Base-by-base conservation (phyloP, 2,888 invertebrate species). In the Villa cingulata region DNA sequence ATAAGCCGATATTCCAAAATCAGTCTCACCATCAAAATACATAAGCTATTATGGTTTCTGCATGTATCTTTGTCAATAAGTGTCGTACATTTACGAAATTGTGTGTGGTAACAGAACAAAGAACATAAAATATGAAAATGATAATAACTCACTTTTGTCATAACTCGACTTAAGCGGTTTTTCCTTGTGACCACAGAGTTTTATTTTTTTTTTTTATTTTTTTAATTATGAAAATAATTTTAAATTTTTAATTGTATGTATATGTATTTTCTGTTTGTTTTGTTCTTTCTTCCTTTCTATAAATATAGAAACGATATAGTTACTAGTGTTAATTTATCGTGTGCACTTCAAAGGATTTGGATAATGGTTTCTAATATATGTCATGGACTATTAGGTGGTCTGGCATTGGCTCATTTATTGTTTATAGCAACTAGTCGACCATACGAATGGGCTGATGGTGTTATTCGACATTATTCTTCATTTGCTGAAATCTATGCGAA, bases 321-420 rank as follows among this genome's bases (percentile, higher is more conserved):
- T 45, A 63, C 60, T 49, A 67, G 59, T 48, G 64, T 68, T 34
- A 64, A 67, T 58, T 55, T 70, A 52, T 67, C 70, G 50, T 69
- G 68, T 59, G 59, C 64, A 45, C 63, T 71, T 52, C 76, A 76
- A 65, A 71, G 71, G 61, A 66, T 69, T 58, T 76, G 75, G 74
- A 65, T 73, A 57, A 68, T 73, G 54, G 59, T 75, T 49, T 71
- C 74, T 37, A 72, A 70, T 45, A 67, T 76, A 42, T 75, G 74
- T 57, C 75, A 76, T 59, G 76, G 76, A 45, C 60, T 76, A 51
- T 62, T 76, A 50, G 75, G 73, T 49, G 76, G 76, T 43, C 58
- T 76, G 58, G 69, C 70, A 39, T 54, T 70, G 56, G 68, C 70
- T 37, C 69, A 70, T 59, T 57, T 70, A 45, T 59, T 70, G 41